Percentiles rank a stretch among this genome's conserved stretches.
These are phyloP conservation scores for Chelon auratus DNA, from an alignment of 2,797 vertebrate genomes.

Conservation along the genomic window DNA sequence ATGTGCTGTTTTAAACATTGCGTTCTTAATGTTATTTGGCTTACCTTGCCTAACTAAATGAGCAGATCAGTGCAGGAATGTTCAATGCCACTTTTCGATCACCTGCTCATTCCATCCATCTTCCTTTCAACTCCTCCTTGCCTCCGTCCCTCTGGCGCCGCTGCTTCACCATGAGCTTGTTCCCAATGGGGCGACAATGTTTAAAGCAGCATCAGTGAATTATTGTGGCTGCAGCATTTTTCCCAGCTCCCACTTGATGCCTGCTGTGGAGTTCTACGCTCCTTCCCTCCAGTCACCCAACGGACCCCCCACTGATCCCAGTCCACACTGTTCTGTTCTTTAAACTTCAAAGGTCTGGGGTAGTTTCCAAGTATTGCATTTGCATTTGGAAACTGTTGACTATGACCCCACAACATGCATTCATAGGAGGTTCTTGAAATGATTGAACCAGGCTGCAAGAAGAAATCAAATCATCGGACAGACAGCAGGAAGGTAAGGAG, in stretches of 20 bases:
- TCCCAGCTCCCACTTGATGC: conserved; percentile 14
- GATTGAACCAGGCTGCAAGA: no score
- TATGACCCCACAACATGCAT: no score
- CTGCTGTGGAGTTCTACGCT: conserved; percentile 9
- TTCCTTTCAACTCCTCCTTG: background rate
- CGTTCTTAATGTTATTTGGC: conserved; percentile 9
- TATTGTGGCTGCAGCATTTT: conserved; percentile 36
- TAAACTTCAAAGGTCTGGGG: no score
- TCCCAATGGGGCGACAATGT: background rate
- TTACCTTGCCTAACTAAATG: conserved; percentile 19
- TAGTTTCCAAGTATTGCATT: no score
- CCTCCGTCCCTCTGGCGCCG: background rate
- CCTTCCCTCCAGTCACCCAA: conserved; percentile 27
- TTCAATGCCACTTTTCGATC: conserved; percentile 40
- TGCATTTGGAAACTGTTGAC: no score
- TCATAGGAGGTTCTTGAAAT: no score
- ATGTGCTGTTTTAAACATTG: conserved; percentile 18
- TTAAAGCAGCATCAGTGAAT: conserved; percentile 18
- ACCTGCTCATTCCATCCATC: conserved; percentile 18
- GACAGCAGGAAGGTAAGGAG: no score
- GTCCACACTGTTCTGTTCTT: background rate
- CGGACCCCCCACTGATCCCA: conserved; percentile 40
- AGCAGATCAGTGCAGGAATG: conserved; percentile 35
- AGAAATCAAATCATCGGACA: no score
- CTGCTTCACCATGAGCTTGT: background rate